phyloP scores from a whole-genome alignment of 2,797 vertebrate species.

The Chelon auratus region DNA sequence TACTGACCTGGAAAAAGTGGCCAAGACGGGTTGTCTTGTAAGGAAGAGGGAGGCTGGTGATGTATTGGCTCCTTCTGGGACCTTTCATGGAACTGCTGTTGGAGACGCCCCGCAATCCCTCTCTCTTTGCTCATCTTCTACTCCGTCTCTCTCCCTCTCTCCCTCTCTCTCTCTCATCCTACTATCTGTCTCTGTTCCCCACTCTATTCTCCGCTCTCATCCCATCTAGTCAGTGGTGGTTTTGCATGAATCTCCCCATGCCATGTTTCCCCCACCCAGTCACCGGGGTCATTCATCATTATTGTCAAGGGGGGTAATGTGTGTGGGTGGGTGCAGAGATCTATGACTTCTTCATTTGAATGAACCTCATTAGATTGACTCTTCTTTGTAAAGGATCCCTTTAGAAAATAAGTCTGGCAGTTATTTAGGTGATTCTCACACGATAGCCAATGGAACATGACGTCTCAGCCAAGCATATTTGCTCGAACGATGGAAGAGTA shows the following conservation, averaged over 20 bases:
- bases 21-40: constrained; percentile 87
- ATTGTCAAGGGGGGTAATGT: constrained; percentile 85
- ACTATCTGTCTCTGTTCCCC: constrained; percentile 74
- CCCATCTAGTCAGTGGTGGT: constrained; percentile 79
- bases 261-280: constrained; percentile 73
- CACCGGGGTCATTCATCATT: constrained; percentile 85
- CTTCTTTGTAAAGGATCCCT: constrained; percentile 84
- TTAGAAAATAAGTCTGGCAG: constrained; percentile 83
- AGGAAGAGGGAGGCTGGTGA: constrained; percentile 79
- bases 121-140: constrained; percentile 58
- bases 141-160: constrained; percentile 61
- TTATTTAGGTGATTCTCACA: constrained; percentile 83
- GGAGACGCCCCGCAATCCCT: constrained; percentile 77
- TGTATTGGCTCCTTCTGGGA: constrained; percentile 84
- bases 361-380: constrained; percentile 86
- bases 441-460: constrained; percentile 82
- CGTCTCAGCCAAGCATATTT: constrained; percentile 77
- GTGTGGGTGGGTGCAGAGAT: constrained; percentile 84
- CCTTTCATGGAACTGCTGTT: constrained; percentile 76
- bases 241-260: constrained; percentile 81
- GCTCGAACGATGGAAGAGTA: constrained; percentile 62
- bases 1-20: constrained; percentile 89
- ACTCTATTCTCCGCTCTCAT: constrained; percentile 64
- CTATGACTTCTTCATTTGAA: constrained; percentile 86
- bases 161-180: constrained; percentile 67